Evolutionary conservation across 1,140 invertebrate species (phyloP), one percentile per base, ranked within the genome.

Genomic region (Papilio helenus): DNA sequence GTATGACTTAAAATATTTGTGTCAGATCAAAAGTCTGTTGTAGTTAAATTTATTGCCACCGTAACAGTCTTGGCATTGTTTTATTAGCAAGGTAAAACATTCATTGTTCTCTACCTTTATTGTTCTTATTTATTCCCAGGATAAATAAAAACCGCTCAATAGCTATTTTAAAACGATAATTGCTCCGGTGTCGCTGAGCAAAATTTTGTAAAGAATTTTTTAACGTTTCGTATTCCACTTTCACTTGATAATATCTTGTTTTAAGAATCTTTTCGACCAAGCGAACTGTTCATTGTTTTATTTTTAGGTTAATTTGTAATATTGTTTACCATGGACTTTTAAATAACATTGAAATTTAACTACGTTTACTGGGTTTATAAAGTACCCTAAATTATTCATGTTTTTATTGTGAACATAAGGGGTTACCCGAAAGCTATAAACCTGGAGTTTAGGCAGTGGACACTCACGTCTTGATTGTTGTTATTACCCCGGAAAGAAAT

Each of bases 41-140:
- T 58, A n/a, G 55, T 68, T 68, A 16, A 68, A 68, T 29, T 68
- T 61, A 61, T 68, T 68, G 61, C 61, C 26, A 65, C 12, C 14
- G 26, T 14, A 26, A 29, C 10, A 29, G 10, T 68, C 26, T 29
- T 68, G 61, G 61, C 61, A 34, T 68, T 68, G 61, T 68, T 68
- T 68, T 68, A 68, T 68, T 68, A 12, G 71, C 71, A 74, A 74
- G 72, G 72, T 49, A 72, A 72, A 72, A 26, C 72, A 44, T 74
- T 46, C 72, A 74, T 74, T 74, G 18, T 74, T 49, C 42, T 42
- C 29, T 72, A 9, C 3, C 23, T 74, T 44, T 74, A 74, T 49
- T 74, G 72, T 74, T 74, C 42, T 10, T 26, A 26, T 49, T 74
- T 23, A 49, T 74, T 74, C 72, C 44, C 72, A 74, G 72, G 72